These are phyloP conservation scores for Isichthys henryi DNA, from an alignment of 2,113 vertebrate species.

Conservation along the genomic window DNA sequence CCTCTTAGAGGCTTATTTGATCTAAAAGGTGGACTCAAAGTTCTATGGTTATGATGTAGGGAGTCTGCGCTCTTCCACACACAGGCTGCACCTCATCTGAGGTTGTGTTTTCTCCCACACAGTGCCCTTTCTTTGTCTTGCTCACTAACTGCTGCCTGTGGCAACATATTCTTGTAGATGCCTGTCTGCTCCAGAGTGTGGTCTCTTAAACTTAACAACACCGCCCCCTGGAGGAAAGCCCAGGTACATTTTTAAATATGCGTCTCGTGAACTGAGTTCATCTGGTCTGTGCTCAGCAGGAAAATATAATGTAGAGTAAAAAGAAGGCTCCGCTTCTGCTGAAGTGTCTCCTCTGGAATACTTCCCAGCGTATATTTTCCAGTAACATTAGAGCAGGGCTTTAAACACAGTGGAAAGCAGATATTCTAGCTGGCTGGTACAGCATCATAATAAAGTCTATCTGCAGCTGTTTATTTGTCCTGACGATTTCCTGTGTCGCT, in stretches of 20 bases:
- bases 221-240: neutral
- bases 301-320: neutral
- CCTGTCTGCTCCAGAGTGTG: neutral
- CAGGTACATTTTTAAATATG: neutral
- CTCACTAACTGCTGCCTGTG: neutral
- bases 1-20: neutral
- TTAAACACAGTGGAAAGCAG: neutral
- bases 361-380: neutral
- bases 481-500: neutral
- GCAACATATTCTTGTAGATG: neutral
- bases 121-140: neutral
- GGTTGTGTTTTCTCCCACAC: neutral
- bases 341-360: neutral
- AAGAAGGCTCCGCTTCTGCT: neutral
- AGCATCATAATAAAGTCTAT: neutral
- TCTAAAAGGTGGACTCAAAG: neutral
- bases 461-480: neutral
- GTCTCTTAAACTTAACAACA: neutral
- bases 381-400: neutral
- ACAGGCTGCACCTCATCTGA: neutral
- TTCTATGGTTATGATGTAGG: neutral
- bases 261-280: neutral
- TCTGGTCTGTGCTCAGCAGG: neutral
- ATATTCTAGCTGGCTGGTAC: neutral
- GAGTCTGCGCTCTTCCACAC: neutral